Base-by-base conservation (phyloP, 2,888 invertebrate species). In the Zonitis immaculata region DNA sequence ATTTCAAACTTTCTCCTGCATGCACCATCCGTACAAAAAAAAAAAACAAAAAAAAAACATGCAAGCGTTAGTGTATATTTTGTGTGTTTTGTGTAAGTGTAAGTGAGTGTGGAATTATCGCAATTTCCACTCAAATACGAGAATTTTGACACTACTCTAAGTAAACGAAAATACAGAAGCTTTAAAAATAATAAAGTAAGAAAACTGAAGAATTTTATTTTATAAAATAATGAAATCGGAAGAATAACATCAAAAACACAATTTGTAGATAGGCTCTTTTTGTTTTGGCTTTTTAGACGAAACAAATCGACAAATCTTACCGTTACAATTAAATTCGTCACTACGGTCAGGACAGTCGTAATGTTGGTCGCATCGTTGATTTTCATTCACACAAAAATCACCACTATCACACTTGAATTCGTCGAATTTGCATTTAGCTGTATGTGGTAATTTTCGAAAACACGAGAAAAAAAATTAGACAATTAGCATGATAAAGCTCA, bases 401-500 rank as follows among this genome's bases (percentile, higher is more conserved):
- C 80, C 77, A 60, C 77, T 78, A 59, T 73, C 69, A 71, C 86
- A 86, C 25, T 76, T 76, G 70, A 80, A 81, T 66, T 83, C 72
- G 56, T 73, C 66, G 6, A 58, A 57, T 26, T 62, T 60, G 62
- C 80, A 80, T 42, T 58, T 66, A 30, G 69, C 68, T 71, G 56
- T 57, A 56, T 71, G 56, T 39, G 18, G 39, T 20, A 39, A 39
- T n/a, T 18, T 12, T 35, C 35, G 16, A 16, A 16, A 35, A 28
- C 3, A 28, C 12, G 6, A 32, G 32, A 32, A 35, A 39, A 48
- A 51, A 59, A 58, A 53, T 52, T 51, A 45, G 56, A 60, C 52
- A 57, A 54, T 55, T 61, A 61, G 55, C 57, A 51, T 53, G 55
- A 59, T 51, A 52, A 56, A 59, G 53, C 49, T 53, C 44, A 51